Percentiles rank a stretch among this genome's conserved stretches.
Conservation (phyloP, 2,113 vertebrate genomes). For the Climacteris rufus region DNA sequence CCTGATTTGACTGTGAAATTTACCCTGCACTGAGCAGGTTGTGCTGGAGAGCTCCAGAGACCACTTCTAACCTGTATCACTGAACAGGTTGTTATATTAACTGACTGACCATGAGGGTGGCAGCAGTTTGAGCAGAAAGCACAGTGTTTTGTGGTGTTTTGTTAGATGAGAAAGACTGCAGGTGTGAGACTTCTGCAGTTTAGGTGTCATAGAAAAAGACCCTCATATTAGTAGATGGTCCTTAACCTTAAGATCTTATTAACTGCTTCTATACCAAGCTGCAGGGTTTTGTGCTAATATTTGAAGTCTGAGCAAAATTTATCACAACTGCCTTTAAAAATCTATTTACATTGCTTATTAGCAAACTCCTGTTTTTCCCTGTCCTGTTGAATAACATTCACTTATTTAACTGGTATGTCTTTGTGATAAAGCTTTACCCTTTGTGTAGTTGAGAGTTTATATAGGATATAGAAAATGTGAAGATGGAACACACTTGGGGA, state of each 20-base stretch:
- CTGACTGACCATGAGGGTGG: background rate
- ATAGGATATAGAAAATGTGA: background rate
- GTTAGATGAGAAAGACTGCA: background rate
- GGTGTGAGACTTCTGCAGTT: background rate
- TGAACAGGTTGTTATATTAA: background rate
- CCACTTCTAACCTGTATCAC: background rate
- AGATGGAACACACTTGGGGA: background rate
- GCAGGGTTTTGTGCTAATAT: background rate
- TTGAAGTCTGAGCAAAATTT: background rate
- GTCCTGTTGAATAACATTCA: background rate
- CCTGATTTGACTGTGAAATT: background rate
- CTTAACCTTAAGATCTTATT: background rate
- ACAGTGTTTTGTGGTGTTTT: background rate
- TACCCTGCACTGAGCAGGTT: background rate
- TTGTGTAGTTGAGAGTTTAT: background rate
- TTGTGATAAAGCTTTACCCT: background rate
- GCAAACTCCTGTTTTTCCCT: background rate
- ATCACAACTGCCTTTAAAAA: background rate
- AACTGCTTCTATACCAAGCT: background rate
- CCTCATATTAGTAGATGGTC: background rate
- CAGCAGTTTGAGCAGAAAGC: background rate
- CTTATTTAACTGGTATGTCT: background rate
- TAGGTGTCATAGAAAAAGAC: background rate
- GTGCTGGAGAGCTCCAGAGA: background rate
- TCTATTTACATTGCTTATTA: background rate